phyloP scores from a whole-genome alignment of 2,113 vertebrate genomes.

The Antennarius striatus region DNA sequence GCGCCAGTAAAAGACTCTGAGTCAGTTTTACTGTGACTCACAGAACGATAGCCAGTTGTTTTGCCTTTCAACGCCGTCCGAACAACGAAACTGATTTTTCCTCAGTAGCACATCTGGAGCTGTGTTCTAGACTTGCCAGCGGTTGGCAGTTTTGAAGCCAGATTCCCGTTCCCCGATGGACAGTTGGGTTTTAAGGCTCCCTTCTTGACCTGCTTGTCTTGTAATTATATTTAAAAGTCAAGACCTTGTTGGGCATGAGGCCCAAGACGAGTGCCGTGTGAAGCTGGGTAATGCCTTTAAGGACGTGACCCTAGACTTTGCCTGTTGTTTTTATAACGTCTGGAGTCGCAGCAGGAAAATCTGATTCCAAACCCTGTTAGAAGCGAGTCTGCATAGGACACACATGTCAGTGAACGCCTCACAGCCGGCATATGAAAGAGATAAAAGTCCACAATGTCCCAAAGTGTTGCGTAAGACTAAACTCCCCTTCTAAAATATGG shows the following conservation, averaged over 20 bases:
- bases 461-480: slow-evolving; percentile 1
- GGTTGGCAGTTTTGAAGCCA: slow-evolving; percentile 8
- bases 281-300: slow-evolving; percentile 41
- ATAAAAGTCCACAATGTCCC: background rate
- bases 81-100: background rate
- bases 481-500: background rate
- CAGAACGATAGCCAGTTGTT: slow-evolving; percentile 1
- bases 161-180: slow-evolving; percentile 16
- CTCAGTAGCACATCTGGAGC: background rate
- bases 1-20: slow-evolving; percentile 20
- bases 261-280: slow-evolving; percentile 38
- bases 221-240: slow-evolving; percentile 51
- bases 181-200: slow-evolving; percentile 29
- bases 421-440: background rate
- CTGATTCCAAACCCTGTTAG: slow-evolving; percentile 22
- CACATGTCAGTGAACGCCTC: background rate
- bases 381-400: background rate
- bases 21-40: slow-evolving; percentile 29
- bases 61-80: background rate
- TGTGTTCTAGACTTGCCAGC: background rate
- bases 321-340: slow-evolving; percentile 12
- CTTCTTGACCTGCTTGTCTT: slow-evolving; percentile 25
- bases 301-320: slow-evolving; percentile 17
- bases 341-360: slow-evolving; percentile 14
- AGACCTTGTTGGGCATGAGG: slow-evolving; percentile 2